Percentiles rank a stretch among this genome's conserved stretches.
Evolutionary conservation across 2,888 invertebrate species (phyloP).

Genomic region (Hartigia nigra): DNA sequence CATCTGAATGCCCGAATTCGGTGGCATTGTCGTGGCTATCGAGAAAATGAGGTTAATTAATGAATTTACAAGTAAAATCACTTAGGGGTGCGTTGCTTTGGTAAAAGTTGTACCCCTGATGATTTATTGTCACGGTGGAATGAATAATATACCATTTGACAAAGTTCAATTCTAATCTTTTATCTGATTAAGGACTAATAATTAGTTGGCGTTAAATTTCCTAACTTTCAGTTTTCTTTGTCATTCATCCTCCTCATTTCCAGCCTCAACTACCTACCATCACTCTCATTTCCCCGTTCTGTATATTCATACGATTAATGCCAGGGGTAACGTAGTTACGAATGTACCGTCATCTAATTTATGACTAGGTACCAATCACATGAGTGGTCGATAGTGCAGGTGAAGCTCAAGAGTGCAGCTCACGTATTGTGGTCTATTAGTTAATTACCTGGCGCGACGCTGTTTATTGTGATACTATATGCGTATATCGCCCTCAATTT

Average conservation of each 20-base stretch:
- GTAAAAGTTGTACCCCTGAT: background rate
- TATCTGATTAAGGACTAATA: background rate
- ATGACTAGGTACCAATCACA: conserved; percentile 30
- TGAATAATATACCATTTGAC: background rate
- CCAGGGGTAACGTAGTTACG: conserved; percentile 33
- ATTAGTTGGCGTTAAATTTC: background rate
- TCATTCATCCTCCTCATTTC: background rate
- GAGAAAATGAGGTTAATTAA: background rate
- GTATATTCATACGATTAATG: conserved; percentile 9
- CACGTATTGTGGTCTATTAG: conserved; percentile 41
- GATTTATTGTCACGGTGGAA: background rate
- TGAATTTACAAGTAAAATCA: background rate
- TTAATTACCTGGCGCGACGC: conserved; percentile 44
- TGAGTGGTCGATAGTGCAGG: conserved; percentile 15
- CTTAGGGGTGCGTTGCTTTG: background rate
- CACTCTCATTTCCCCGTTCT: background rate
- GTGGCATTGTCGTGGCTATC: background rate
- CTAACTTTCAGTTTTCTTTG: background rate
- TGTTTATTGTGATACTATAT: conserved; percentile 40
- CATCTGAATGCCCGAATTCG: background rate
- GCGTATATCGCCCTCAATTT: background rate
- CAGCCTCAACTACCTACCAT: background rate
- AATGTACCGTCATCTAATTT: conserved; percentile 37
- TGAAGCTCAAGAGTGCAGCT: conserved; percentile 22
- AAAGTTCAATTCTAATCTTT: background rate